phyloP scores from a whole-genome alignment of 1,140 invertebrate genomes.

The Macrobrachium nipponense region DNA sequence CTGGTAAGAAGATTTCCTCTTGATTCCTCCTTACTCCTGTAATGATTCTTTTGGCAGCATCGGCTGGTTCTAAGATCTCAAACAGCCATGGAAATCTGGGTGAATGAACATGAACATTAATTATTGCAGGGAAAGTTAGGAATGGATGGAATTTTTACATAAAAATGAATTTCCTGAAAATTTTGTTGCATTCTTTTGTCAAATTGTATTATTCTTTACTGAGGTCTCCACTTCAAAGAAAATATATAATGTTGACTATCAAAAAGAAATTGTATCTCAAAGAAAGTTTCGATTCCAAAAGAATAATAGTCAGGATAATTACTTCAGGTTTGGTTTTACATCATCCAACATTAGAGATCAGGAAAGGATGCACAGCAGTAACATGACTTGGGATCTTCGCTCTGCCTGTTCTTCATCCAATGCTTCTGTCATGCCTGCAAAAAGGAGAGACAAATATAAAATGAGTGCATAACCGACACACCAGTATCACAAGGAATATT shows the following conservation, averaged over 20 bases:
- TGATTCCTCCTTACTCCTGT: constrained; percentile 74
- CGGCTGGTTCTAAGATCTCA: constrained; percentile 75
- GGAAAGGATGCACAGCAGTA: constrained; percentile 84
- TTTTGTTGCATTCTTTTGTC: too few relatives aligned
- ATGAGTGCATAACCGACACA: too few relatives aligned
- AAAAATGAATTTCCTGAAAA: too few relatives aligned
- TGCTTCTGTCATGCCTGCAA: constrained; percentile 78
- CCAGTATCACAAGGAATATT: too few relatives aligned
- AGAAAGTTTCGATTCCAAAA: too few relatives aligned
- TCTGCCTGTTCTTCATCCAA: constrained; percentile 77
- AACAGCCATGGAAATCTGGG: constrained; percentile 76
- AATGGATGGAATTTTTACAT: neutral
- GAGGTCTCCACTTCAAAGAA: too few relatives aligned
- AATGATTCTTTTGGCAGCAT: constrained; percentile 77
- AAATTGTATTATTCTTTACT: too few relatives aligned
- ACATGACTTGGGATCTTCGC: constrained; percentile 75
- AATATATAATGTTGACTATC: too few relatives aligned
- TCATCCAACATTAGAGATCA: constrained; percentile 88
- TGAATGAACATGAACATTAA: constrained; percentile 26
- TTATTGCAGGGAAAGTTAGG: neutral
- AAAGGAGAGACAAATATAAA: constrained; percentile 5
- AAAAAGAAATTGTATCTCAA: too few relatives aligned
- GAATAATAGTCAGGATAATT: constrained; percentile 36
- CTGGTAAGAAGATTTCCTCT: constrained; percentile 72
- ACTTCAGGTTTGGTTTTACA: constrained; percentile 80